phyloP scores from a whole-genome alignment of 1,140 invertebrate genomes.

The Anagrus nilaparvatae region DNA sequence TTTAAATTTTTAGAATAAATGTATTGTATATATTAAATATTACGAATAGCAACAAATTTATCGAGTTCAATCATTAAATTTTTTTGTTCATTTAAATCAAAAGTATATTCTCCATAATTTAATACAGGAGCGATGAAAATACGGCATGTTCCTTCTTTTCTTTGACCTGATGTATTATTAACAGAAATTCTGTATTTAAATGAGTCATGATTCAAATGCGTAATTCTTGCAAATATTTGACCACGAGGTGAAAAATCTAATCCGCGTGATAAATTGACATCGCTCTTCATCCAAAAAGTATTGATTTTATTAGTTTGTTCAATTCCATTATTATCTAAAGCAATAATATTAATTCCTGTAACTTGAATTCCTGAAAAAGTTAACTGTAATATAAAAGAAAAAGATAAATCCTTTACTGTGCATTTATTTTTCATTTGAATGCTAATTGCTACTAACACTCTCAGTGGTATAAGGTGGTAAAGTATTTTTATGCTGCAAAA shows the following conservation, averaged over 20 bases:
- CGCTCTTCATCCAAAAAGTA: conserved; percentile 66
- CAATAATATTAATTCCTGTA: no score
- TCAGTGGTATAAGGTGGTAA: conserved; percentile 50
- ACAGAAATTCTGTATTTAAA: conserved; percentile 53
- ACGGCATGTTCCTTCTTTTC: conserved; percentile 57
- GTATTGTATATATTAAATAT: conserved; percentile 1
- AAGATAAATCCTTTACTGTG: background rate
- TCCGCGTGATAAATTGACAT: conserved; percentile 60
- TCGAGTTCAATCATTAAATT: conserved; percentile 67
- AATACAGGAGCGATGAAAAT: conserved; percentile 60
- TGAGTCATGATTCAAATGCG: conserved; percentile 62
- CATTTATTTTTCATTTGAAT: background rate
- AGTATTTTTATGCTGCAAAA: conserved; percentile 63
- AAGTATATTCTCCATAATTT: conserved; percentile 42
- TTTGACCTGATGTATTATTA: conserved; percentile 48
- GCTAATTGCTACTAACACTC: conserved; percentile 35
- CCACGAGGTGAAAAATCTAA: conserved; percentile 65
- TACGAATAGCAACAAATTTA: conserved; percentile 33
- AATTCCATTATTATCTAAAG: no score
- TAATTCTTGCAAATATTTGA: conserved; percentile 55
- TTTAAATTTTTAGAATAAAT: background rate
- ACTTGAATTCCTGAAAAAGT: no score
- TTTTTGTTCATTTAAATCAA: conserved; percentile 58
- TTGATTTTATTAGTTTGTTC: conserved; percentile 26
- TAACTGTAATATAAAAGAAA: background rate